These are phyloP conservation scores for Proales similis DNA, from an alignment of 1,140 invertebrate genomes.

Conservation along the genomic window DNA sequence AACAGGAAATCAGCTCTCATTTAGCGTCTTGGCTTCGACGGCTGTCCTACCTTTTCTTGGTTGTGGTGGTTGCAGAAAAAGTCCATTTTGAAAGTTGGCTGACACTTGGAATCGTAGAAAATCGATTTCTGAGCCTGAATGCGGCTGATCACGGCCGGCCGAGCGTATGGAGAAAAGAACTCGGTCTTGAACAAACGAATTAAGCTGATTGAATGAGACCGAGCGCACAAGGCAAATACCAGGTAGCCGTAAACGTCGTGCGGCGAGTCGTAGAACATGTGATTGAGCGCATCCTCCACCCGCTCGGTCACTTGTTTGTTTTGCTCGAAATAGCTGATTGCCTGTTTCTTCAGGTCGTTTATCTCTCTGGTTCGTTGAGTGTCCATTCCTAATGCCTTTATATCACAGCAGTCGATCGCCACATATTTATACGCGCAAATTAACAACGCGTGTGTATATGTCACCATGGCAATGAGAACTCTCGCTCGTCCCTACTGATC, in stretches of 20 bases:
- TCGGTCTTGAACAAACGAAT: constrained; percentile 14
- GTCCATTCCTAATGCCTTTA: constrained; percentile 16
- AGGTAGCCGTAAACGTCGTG: constrained; percentile 50
- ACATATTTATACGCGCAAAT: no score
- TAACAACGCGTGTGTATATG: no score
- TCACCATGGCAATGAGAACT: no score
- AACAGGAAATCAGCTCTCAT: not conserved
- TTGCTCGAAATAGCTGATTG: constrained; percentile 48
- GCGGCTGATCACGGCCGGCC: constrained; percentile 2
- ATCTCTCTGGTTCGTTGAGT: constrained; percentile 28
- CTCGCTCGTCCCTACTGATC: no score
- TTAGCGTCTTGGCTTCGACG: not conserved
- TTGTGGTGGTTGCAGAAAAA: constrained; percentile 20
- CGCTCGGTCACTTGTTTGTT: constrained; percentile 49
- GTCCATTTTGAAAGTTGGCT: constrained; percentile 28
- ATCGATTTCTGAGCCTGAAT: not conserved
- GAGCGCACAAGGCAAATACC: constrained; percentile 39
- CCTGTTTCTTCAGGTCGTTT: constrained; percentile 44
- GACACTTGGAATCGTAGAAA: constrained; percentile 31
- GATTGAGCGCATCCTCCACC: constrained; percentile 50
- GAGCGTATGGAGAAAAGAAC: constrained; percentile 5
- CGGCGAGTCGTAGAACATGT: constrained; percentile 51
- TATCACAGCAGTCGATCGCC: no score
- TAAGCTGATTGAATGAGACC: not conserved
- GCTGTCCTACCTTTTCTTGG: not conserved